These are phyloP conservation scores for Ichneumon xanthorius DNA, from an alignment of 2,888 invertebrate species.

Conservation along the genomic window DNA sequence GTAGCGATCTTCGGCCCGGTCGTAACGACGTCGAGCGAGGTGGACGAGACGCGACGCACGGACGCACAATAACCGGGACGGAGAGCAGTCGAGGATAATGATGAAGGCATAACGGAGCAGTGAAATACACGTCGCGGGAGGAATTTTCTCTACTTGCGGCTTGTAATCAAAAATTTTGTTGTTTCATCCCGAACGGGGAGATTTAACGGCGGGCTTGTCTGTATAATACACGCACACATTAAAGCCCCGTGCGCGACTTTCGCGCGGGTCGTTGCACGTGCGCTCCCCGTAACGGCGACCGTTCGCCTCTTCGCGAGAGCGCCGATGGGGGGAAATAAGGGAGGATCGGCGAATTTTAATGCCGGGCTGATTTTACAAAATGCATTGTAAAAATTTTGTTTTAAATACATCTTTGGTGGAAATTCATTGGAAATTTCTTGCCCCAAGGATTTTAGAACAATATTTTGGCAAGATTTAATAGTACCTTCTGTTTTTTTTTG, in stretches of 20 bases:
- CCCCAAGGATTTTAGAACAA: too few relatives aligned
- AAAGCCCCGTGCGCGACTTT: background rate
- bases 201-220: conserved; percentile 64
- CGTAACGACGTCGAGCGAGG: conserved; percentile 67
- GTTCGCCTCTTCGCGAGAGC: background rate
- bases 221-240: background rate
- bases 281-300: conserved; percentile 36
- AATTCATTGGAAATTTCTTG: too few relatives aligned
- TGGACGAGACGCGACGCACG: conserved; percentile 27
- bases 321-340: background rate
- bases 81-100: conserved; percentile 27
- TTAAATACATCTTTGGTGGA: too few relatives aligned
- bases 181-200: conserved; percentile 62
- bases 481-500: too few relatives aligned
- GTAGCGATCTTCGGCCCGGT: conserved; percentile 74
- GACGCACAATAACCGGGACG: conserved; percentile 20
- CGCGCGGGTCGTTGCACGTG: conserved; percentile 8
- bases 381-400: too few relatives aligned
- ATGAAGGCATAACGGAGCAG: conserved; percentile 7
- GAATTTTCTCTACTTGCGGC: conserved; percentile 71
- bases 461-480: too few relatives aligned
- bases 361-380: too few relatives aligned
- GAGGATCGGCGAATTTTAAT: too few relatives aligned
- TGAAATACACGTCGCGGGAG: background rate
- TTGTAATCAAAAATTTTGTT: conserved; percentile 79